Evolutionary conservation across 2,113 vertebrate species (phyloP).

Genomic region (Sialia sialis): DNA sequence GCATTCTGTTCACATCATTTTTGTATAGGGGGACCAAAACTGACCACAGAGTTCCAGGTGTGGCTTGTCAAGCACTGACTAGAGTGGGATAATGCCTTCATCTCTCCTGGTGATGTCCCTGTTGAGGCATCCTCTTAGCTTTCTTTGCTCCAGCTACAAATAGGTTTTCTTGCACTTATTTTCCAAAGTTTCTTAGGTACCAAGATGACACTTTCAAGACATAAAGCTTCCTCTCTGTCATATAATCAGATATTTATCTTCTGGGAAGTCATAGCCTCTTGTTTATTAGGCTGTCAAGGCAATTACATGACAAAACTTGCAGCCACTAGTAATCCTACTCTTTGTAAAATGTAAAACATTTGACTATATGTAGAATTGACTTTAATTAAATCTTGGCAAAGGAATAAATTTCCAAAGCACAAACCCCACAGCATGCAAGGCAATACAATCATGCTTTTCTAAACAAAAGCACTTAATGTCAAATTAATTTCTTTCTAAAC

Average conservation of each 20-base stretch:
- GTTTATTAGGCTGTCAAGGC: slow-evolving; percentile 54
- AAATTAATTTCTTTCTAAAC: slow-evolving; percentile 53
- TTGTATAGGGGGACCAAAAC: background rate
- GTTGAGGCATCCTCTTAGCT: background rate
- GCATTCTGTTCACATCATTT: background rate
- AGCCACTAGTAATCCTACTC: background rate
- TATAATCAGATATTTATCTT: background rate
- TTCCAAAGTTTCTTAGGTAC: background rate
- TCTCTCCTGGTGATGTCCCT: background rate
- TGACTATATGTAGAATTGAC: background rate
- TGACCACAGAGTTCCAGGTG: background rate
- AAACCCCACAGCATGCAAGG: slow-evolving; percentile 19
- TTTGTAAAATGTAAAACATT: slow-evolving; percentile 38
- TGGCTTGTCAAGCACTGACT: background rate
- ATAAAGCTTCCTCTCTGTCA: background rate
- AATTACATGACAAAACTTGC: slow-evolving; percentile 30
- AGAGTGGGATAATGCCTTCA: background rate
- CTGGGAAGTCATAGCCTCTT: slow-evolving; percentile 4
- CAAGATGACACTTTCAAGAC: background rate
- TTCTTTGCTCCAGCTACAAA: background rate
- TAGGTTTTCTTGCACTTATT: background rate
- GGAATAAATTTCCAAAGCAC: slow-evolving; percentile 49
- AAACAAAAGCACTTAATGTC: background rate
- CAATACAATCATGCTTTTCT: background rate
- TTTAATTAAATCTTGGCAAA: slow-evolving; percentile 59